These are phyloP conservation scores for Netelia inedita DNA, from an alignment of 2,888 invertebrate species.

Conservation along the genomic window DNA sequence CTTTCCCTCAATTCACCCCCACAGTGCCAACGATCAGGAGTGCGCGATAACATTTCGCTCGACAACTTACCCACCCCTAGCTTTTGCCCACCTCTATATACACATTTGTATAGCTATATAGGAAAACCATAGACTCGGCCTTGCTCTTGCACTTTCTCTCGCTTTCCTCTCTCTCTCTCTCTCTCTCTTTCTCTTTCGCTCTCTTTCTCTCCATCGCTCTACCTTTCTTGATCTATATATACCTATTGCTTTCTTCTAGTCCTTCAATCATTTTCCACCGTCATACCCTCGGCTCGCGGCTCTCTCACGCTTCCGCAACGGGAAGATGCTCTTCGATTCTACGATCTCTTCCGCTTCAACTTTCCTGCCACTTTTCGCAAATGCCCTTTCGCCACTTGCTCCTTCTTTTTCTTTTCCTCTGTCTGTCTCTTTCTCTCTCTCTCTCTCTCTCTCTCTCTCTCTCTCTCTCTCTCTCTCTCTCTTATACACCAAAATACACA, in stretches of 20 bases:
- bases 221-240: slow-evolving; percentile 1
- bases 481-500: no score
- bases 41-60: slow-evolving; percentile 83
- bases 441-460: no score
- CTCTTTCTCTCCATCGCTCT: background rate
- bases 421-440: background rate
- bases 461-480: no score
- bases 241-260: slow-evolving; percentile 38
- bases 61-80: slow-evolving; percentile 83
- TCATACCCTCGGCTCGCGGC: slow-evolving; percentile 53
- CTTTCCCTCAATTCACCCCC: slow-evolving; percentile 75
- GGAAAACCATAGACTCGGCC: slow-evolving; percentile 46
- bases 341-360: slow-evolving; percentile 48
- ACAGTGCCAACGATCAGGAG: slow-evolving; percentile 79
- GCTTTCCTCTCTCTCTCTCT: slow-evolving; percentile 20
- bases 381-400: slow-evolving; percentile 37
- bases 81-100: slow-evolving; percentile 68
- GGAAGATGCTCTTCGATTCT: slow-evolving; percentile 59
- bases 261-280: slow-evolving; percentile 66
- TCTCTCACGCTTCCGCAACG: slow-evolving; percentile 46
- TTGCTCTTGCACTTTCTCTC: slow-evolving; percentile 53
- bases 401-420: slow-evolving; percentile 16
- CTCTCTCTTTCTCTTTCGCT: slow-evolving; percentile 17
- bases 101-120: slow-evolving; percentile 25
- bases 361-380: slow-evolving; percentile 39